Evolutionary conservation across 2,113 vertebrate genomes (phyloP).

Genomic region (Pelmatolapia mariae): DNA sequence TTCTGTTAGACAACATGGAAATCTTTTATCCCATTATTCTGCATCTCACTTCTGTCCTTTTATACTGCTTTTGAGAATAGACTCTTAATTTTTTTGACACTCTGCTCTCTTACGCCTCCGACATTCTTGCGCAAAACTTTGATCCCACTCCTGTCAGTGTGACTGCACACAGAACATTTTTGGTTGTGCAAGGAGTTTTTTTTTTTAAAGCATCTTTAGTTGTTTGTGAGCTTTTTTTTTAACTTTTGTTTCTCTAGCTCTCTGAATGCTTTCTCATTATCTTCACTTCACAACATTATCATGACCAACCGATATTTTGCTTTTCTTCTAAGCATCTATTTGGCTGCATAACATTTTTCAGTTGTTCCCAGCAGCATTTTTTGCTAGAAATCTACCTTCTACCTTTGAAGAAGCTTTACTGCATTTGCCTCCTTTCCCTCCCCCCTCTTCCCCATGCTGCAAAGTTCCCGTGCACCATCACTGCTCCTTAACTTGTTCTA

Average conservation of each 20-base stretch:
- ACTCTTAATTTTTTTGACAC: neutral
- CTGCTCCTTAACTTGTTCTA: slow-evolving; percentile 31
- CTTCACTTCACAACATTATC: neutral
- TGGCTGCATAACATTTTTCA: neutral
- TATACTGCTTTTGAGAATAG: neutral
- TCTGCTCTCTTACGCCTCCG: neutral
- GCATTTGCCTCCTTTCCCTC: neutral
- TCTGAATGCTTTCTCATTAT: neutral
- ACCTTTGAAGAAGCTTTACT: neutral
- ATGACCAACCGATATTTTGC: neutral
- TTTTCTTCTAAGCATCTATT: neutral
- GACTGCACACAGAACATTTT: neutral
- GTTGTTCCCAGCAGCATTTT: neutral
- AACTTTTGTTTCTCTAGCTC: accelerated
- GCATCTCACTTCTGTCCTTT: neutral
- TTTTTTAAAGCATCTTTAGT: neutral
- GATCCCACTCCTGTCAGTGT: neutral
- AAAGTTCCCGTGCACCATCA: slow-evolving; percentile 13
- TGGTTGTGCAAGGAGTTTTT: neutral
- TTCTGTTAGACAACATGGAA: neutral
- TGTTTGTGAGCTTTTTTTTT: neutral
- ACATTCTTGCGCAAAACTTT: neutral
- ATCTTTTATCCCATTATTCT: neutral
- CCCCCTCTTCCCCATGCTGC: neutral
- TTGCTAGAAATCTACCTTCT: neutral